Conservation (phyloP, 2,113 vertebrate genomes). For the Podilymbus podiceps region DNA sequence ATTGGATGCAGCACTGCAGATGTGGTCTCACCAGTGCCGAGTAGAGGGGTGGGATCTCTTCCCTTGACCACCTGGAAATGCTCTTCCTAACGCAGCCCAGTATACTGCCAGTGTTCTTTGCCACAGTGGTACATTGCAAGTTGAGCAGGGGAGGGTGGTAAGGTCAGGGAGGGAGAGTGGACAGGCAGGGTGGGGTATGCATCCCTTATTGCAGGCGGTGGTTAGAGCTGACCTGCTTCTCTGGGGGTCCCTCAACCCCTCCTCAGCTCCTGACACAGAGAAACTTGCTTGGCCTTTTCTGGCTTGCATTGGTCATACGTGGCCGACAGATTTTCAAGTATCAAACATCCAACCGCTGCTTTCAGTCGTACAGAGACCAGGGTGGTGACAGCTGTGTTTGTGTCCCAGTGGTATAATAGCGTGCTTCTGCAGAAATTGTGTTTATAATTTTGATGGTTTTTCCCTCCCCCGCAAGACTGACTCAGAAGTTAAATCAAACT, state of each 20-base stretch:
- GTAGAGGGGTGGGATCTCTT: no score
- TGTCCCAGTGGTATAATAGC: neutral
- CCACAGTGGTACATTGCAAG: neutral
- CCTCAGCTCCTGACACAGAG: neutral
- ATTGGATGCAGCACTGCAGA: no score
- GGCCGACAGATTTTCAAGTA: neutral
- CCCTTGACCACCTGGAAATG: no score
- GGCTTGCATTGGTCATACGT: fast-evolving
- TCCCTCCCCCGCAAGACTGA: neutral
- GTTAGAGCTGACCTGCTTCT: neutral
- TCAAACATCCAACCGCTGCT: neutral
- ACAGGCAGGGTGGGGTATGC: no score
- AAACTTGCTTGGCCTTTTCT: neutral
- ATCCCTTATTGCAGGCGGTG: neutral
- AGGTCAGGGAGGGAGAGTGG: no score
- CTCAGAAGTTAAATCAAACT: neutral
- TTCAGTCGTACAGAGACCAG: neutral
- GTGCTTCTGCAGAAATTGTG: neutral
- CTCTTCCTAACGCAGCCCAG: no score
- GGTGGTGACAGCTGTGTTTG: neutral
- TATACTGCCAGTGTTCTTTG: no score
- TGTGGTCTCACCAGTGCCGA: no score
- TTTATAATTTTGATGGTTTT: neutral
- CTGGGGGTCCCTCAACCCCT: neutral
- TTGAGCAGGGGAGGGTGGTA: neutral